Percentiles rank a stretch among this genome's conserved stretches.
These are phyloP conservation scores for Cryptocephalus moraei DNA, from an alignment of 2,888 invertebrate species.

Conservation along the genomic window DNA sequence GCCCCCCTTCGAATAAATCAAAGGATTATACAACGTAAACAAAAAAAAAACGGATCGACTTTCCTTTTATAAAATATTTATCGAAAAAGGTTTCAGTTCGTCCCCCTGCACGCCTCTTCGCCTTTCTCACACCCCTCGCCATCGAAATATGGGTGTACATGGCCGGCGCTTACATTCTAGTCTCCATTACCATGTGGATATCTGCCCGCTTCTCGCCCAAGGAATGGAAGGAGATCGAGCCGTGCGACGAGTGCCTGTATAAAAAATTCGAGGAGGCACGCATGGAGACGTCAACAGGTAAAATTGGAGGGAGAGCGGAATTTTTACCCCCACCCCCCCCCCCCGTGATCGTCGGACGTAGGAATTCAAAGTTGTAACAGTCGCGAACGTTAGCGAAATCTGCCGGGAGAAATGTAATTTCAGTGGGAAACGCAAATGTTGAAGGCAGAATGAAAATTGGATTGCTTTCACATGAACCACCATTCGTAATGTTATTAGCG, in stretches of 20 bases:
- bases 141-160: conserved; percentile 78
- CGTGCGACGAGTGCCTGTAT: conserved; percentile 43
- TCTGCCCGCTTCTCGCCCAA: conserved; percentile 76
- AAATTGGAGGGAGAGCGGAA: background rate
- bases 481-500: too few species aligned
- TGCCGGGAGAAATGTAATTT: too few species aligned
- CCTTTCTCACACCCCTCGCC: conserved; percentile 76
- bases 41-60: background rate
- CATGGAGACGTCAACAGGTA: background rate
- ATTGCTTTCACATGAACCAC: too few species aligned
- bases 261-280: conserved; percentile 20
- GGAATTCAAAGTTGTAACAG: too few species aligned
- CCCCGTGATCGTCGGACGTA: too few species aligned
- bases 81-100: conserved; percentile 16
- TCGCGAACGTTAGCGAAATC: too few species aligned
- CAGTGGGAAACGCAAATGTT: too few species aligned
- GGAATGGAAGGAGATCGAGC: conserved; percentile 60
- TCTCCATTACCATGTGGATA: conserved; percentile 72
- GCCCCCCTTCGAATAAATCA: too few species aligned
- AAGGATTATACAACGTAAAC: too few species aligned
- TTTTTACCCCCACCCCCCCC: too few species aligned
- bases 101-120: conserved; percentile 59
- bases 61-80: background rate
- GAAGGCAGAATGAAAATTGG: too few species aligned
- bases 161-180: conserved; percentile 67